Evolutionary conservation across 1,140 invertebrate genomes (phyloP).

Genomic region (Ceratina calcarata): DNA sequence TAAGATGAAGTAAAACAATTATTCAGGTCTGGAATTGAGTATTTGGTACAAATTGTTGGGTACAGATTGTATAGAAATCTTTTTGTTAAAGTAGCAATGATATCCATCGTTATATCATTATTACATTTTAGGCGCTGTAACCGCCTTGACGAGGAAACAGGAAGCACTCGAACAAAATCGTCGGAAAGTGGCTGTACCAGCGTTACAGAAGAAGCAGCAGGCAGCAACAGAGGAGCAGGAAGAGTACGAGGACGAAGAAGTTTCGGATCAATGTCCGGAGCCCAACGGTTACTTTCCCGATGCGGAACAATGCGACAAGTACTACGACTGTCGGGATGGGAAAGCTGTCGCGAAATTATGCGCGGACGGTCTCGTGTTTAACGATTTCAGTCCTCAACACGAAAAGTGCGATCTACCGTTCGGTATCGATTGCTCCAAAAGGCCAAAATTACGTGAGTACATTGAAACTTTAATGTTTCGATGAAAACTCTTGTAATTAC

Average conservation of each 20-base stretch:
- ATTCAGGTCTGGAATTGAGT: too few relatives aligned
- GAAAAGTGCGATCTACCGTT: conserved; percentile 94
- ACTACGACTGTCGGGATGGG: conserved; percentile 90
- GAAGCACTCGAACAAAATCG: conserved; percentile 74
- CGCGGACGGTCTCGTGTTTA: conserved; percentile 95
- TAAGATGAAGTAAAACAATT: too few relatives aligned
- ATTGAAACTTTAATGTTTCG: neutral
- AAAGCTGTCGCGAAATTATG: conserved; percentile 89
- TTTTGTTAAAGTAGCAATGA: too few relatives aligned
- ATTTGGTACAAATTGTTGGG: too few relatives aligned
- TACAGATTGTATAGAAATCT: too few relatives aligned
- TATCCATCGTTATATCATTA: too few relatives aligned
- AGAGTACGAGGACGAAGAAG: conserved; percentile 66
- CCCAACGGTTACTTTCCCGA: conserved; percentile 92
- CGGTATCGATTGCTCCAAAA: conserved; percentile 90
- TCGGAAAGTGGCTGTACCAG: conserved; percentile 61
- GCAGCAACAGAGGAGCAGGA: conserved; percentile 60
- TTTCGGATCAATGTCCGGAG: conserved; percentile 88
- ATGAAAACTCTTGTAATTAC: too few relatives aligned
- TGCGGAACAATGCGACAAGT: conserved; percentile 93
- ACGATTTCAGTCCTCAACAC: conserved; percentile 89
- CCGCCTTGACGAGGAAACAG: conserved; percentile 74
- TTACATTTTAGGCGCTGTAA: conserved; percentile 63
- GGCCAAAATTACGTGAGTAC: conserved; percentile 89
- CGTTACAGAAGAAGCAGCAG: conserved; percentile 46